Evolutionary conservation across 2,888 invertebrate species (phyloP), one percentile per base, ranked within the genome.

Genomic region (Tineola bisselliella): DNA sequence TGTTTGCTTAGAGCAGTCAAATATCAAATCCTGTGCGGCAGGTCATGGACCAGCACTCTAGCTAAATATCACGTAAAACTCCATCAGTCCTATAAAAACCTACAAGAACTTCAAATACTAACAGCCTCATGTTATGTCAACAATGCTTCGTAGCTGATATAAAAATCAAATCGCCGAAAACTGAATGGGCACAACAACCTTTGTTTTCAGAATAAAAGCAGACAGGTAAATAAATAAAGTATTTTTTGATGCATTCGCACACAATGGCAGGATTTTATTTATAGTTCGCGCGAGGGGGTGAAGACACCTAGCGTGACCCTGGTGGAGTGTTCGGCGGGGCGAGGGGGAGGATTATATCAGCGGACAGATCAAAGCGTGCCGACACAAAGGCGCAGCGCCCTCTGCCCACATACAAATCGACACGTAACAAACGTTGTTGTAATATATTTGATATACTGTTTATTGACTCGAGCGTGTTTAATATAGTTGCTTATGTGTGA

Each of bases 281-380:
- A 54, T 54, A 54, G 54, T 54, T 25, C 12, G n/a, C 10, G 17
- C 13, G 59, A n/a, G 25, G 59, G 31, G 38, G 15, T 2, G 25
- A 12, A 38, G 33, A 18, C 15, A 15, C 17, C 4, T 48, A 15
- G 48, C 48, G 17, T 48, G 59, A 31, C 30, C 44, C n/a, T n/a
- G n/a, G 59, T 10, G 8, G 59, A 10, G 44, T 18, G 44, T 3
- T 33, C 33, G 25, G 57, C 6, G 57, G 25, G 25, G 4, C 6
- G 25, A 4, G 2, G 4, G 25, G 25, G 25, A 4, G 30, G 57
- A 30, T 57, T 19, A 13, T 17, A 11, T 13, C 13, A 57, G 57
- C 25, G 59, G 59, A 38, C 33, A 59, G 44, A 59, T 59, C 59
- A 59, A 59, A 59, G 59, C 59, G 59, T 31, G 25, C 44, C 44